Conservation (phyloP, 2,797 vertebrate genomes). For the Syncerus caffer region DNA sequence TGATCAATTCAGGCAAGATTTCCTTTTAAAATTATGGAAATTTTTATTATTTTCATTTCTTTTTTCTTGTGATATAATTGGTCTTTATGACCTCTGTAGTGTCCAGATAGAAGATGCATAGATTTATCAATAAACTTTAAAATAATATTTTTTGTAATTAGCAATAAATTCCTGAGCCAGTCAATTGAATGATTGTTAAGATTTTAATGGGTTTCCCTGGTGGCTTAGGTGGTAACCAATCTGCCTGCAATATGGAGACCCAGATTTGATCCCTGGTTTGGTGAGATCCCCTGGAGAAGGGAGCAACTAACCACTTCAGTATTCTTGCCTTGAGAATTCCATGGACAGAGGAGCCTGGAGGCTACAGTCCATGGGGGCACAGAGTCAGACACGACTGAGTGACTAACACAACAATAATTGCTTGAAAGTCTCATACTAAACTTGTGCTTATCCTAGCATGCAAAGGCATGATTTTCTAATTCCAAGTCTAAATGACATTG, state of each 20-base stretch:
- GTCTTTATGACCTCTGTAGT: neutral
- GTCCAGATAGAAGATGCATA: neutral
- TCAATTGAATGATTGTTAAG: neutral
- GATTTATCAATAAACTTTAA: neutral
- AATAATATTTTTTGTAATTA: neutral
- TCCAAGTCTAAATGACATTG: neutral
- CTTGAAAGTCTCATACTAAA: neutral
- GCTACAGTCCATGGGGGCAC: neutral
- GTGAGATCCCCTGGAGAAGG: neutral
- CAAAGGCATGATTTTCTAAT: neutral
- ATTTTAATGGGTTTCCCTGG: neutral
- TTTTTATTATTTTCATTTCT: neutral
- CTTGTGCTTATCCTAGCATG: neutral
- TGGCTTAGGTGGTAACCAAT: neutral
- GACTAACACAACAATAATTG: neutral
- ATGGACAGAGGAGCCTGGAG: neutral
- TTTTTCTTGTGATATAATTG: neutral
- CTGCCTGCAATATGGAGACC: neutral
- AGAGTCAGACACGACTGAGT: neutral
- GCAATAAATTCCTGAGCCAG: constrained; percentile 8
- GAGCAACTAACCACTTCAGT: neutral
- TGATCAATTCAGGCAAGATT: neutral
- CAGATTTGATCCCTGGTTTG: neutral
- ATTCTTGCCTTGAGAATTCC: neutral
- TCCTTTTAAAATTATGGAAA: neutral